phyloP scores from a whole-genome alignment of 1,140 invertebrate species.

The Cydia pomonella region DNA sequence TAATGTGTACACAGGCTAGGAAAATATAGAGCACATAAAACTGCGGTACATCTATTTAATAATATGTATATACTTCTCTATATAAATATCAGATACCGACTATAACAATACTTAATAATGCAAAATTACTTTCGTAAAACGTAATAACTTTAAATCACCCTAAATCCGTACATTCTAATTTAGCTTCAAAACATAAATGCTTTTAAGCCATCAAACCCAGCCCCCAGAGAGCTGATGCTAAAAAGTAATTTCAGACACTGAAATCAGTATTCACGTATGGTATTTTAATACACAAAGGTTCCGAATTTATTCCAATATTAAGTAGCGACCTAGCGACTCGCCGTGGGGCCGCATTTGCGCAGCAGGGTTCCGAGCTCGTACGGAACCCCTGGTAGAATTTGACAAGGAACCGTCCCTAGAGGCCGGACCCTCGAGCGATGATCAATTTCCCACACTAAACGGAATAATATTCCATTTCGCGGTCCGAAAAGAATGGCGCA shows the following conservation, averaged over 20 bases:
- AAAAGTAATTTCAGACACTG: conserved; percentile 24
- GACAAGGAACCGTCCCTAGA: conserved; percentile 55
- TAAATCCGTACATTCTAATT: background rate
- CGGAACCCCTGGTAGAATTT: conserved; percentile 50
- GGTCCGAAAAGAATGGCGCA: conserved; percentile 28
- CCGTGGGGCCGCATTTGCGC: conserved; percentile 40
- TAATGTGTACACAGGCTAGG: too few species aligned
- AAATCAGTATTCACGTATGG: conserved; percentile 31
- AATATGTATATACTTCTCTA: too few species aligned
- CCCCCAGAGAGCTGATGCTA: conserved; percentile 7
- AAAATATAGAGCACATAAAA: too few species aligned
- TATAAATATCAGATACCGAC: too few species aligned
- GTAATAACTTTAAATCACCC: background rate
- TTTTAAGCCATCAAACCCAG: background rate
- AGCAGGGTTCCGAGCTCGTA: conserved; percentile 40
- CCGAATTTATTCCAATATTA: conserved; percentile 36
- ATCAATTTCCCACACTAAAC: conserved; percentile 62
- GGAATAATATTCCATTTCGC: conserved; percentile 52
- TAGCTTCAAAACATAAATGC: background rate
- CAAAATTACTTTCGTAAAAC: too few species aligned
- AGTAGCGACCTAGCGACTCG: conserved; percentile 36
- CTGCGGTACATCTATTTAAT: too few species aligned
- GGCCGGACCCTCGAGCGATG: conserved; percentile 45
- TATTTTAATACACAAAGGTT: conserved; percentile 34
- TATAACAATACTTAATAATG: too few species aligned